These are phyloP conservation scores for Anabas testudineus DNA, from an alignment of 2,797 vertebrate genomes.

Conservation along the genomic window DNA sequence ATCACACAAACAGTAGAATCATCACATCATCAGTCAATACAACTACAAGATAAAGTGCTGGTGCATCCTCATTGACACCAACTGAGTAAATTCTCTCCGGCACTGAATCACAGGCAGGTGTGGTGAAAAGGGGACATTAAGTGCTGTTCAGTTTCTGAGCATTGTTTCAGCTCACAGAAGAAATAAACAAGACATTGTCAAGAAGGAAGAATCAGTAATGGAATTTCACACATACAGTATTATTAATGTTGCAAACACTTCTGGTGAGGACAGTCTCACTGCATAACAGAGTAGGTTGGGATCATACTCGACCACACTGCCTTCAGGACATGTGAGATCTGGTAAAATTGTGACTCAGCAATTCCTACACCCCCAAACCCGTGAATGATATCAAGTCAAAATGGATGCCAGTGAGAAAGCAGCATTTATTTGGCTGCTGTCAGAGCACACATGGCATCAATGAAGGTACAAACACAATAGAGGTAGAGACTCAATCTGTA, in stretches of 20 bases:
- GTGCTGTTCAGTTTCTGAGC: background rate
- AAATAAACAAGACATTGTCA: background rate
- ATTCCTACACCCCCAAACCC: constrained; percentile 5
- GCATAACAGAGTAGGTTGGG: background rate
- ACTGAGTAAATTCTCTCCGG: constrained; percentile 3
- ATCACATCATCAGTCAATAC: constrained; percentile 29
- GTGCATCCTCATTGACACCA: constrained; percentile 1
- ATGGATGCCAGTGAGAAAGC: background rate
- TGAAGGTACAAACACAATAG: background rate
- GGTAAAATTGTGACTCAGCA: constrained; percentile 23
- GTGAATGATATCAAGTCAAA: constrained; percentile 1
- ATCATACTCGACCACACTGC: constrained; percentile 1
- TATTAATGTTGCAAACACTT: background rate
- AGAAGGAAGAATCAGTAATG: background rate
- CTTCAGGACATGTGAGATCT: constrained; percentile 20
- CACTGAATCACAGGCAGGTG: background rate
- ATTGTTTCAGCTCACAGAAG: background rate
- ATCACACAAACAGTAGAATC: constrained; percentile 40
- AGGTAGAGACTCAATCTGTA: background rate
- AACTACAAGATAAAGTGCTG: constrained; percentile 38
- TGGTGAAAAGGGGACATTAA: background rate
- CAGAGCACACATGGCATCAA: background rate
- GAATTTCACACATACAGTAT: constrained; percentile 3
- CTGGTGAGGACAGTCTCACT: background rate
- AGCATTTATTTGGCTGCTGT: constrained; percentile 1